Evolutionary conservation across 2,797 vertebrate genomes (phyloP).

Genomic region (Coluber constrictor): DNA sequence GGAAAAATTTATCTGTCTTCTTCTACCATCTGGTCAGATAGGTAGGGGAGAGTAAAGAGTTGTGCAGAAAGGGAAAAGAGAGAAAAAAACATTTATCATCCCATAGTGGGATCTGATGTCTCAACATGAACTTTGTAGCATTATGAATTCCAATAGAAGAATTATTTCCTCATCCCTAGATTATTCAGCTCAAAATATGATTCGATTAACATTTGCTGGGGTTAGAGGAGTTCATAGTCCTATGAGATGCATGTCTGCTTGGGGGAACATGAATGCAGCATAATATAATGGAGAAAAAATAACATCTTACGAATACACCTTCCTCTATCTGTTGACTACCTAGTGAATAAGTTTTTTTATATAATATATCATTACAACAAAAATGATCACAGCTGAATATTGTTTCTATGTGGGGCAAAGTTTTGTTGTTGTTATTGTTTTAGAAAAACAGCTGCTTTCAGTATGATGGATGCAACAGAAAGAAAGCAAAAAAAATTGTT

Average conservation of each 20-base stretch:
- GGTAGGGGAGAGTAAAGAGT: background rate
- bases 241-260: background rate
- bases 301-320: background rate
- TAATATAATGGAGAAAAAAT: background rate
- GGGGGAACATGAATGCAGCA: background rate
- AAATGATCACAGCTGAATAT: background rate
- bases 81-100: background rate
- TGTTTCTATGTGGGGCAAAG: background rate
- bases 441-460: background rate
- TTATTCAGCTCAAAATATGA: background rate
- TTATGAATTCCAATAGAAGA: background rate
- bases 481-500: slow-evolving; percentile 16
- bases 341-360: background rate
- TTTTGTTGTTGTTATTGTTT: background rate
- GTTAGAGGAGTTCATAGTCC: background rate
- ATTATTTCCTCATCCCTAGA: background rate
- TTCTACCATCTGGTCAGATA: background rate
- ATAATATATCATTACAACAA: background rate
- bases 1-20: background rate
- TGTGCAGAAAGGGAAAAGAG: background rate
- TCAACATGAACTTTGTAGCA: background rate
- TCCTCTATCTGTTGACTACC: background rate
- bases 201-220: background rate
- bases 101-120: background rate
- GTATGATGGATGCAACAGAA: background rate